Evolutionary conservation across 2,888 invertebrate species (phyloP).

Genomic region (Acleris emargana): DNA sequence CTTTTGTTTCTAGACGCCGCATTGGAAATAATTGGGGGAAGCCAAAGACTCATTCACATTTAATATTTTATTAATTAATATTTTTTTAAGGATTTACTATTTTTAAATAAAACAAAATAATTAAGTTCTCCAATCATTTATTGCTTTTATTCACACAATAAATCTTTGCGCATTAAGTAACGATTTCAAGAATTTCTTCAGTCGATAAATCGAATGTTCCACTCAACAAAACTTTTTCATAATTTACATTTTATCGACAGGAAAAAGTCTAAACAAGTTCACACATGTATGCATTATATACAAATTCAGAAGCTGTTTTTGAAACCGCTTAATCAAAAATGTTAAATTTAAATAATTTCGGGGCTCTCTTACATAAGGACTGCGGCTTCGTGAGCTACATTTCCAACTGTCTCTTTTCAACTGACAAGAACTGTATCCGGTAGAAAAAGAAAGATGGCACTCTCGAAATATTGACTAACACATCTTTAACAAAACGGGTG

Average conservation of each 20-base stretch:
- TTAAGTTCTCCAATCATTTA: constrained; percentile 44
- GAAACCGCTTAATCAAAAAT: background rate
- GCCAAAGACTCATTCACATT: too few species aligned
- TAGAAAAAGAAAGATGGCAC: too few species aligned
- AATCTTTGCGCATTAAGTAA: constrained; percentile 51
- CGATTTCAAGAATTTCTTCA: constrained; percentile 10
- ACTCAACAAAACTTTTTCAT: background rate
- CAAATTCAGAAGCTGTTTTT: constrained; percentile 11
- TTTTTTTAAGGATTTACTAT: background rate
- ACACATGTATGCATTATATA: constrained; percentile 23
- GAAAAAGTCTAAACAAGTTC: constrained; percentile 7
- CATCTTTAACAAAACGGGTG: too few species aligned
- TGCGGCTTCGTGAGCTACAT: background rate
- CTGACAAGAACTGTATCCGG: too few species aligned
- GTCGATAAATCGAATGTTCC: background rate
- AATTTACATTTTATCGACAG: constrained; percentile 2
- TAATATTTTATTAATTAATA: too few species aligned
- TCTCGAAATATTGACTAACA: too few species aligned
- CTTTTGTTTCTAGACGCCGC: constrained; percentile 2
- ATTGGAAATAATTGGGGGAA: constrained; percentile 5
- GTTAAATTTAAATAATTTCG: background rate
- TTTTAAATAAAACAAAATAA: constrained; percentile 49
- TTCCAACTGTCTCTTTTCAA: too few species aligned
- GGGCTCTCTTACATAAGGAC: background rate
- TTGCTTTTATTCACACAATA: constrained; percentile 70